Evolutionary conservation across 1,140 invertebrate genomes (phyloP).

Genomic region (Lithobius niger): DNA sequence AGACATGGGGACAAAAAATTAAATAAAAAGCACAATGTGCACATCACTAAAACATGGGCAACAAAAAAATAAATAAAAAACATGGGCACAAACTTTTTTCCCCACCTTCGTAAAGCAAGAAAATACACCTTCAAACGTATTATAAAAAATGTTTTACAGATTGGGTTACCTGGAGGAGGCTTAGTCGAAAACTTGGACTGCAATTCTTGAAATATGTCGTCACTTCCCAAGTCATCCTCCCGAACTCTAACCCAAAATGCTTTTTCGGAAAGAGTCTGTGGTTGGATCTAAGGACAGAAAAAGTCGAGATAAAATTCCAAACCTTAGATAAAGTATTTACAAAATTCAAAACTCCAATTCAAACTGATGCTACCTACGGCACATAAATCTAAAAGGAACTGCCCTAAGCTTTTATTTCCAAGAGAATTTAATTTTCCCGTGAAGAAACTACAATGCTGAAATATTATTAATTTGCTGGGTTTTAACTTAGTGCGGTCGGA

Average conservation of each 20-base stretch:
- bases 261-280: constrained; percentile 80
- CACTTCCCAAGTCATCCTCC: constrained; percentile 72
- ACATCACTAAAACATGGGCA: neutral
- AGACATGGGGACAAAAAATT: too few relatives aligned
- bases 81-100: neutral
- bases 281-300: constrained; percentile 44
- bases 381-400: too few relatives aligned
- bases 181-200: constrained; percentile 76
- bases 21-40: neutral
- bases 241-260: constrained; percentile 89
- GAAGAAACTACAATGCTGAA: too few relatives aligned
- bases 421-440: neutral
- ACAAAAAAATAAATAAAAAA: too few relatives aligned
- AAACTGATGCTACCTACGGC: too few relatives aligned
- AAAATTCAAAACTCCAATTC: too few relatives aligned
- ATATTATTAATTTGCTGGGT: too few relatives aligned
- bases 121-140: neutral
- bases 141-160: neutral
- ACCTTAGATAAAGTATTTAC: neutral
- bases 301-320: neutral
- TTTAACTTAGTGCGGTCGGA: too few relatives aligned
- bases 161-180: constrained; percentile 33
- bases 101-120: neutral
- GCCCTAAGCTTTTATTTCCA: neutral
- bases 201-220: constrained; percentile 69